Percentiles rank a stretch among this genome's conserved stretches.
Conservation (phyloP, 1,140 invertebrate species). For the Drosophila sp. region DNA sequence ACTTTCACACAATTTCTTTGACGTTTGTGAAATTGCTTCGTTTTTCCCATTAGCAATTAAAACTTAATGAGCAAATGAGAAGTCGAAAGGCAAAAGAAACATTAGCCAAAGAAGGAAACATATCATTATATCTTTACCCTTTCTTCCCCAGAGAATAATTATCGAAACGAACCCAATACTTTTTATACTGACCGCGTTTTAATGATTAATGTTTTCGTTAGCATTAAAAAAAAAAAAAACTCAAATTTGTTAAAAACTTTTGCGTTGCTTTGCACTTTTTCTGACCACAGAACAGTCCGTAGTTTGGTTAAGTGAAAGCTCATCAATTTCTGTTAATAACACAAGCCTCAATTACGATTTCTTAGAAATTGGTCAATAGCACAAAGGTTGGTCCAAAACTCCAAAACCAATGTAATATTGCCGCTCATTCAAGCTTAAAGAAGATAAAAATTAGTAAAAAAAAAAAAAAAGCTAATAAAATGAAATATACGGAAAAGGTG, state of each 20-base stretch:
- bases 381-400: constrained; percentile 40
- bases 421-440: constrained; percentile 37
- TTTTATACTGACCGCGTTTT: constrained; percentile 43
- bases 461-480: constrained; percentile 2
- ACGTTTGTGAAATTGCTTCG: constrained; percentile 30
- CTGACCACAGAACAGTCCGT: neutral
- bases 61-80: constrained; percentile 40
- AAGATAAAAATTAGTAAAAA: constrained; percentile 36
- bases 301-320: constrained; percentile 1
- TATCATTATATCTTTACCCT: constrained; percentile 7
- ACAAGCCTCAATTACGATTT: constrained; percentile 68
- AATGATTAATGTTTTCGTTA: no score
- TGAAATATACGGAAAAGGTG: constrained; percentile 13
- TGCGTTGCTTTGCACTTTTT: constrained; percentile 11
- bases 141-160: constrained; percentile 1
- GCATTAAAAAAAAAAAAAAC: no score
- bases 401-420: constrained; percentile 22
- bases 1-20: constrained; percentile 53
- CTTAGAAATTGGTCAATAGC: constrained; percentile 1
- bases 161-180: constrained; percentile 4
- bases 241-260: constrained; percentile 38
- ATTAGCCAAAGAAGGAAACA: constrained; percentile 19
- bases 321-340: constrained; percentile 12
- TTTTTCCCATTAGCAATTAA: constrained; percentile 62
- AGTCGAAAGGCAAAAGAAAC: neutral